Percentiles rank a stretch among this genome's conserved stretches.
Conservation (phyloP, 2,113 vertebrate species). For the Gopherus evgoodei region DNA sequence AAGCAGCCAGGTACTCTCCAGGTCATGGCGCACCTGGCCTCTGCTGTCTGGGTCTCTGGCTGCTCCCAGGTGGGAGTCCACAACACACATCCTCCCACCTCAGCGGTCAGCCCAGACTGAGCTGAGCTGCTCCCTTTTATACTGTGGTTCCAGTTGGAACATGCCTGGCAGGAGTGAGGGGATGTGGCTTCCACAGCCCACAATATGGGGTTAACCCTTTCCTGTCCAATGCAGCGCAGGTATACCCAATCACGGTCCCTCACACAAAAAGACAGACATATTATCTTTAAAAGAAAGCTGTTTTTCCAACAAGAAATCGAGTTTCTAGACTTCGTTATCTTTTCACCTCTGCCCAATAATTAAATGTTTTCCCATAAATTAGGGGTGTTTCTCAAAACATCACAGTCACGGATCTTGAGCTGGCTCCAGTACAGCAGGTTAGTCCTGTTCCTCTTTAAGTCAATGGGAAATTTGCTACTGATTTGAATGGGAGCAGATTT, state of each 20-base stretch:
- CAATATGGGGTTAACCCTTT: background rate
- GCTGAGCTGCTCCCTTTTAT: background rate
- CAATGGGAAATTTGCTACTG: constrained; percentile 30
- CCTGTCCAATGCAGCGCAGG: background rate
- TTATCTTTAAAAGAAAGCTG: constrained; percentile 36
- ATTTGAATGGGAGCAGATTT: background rate
- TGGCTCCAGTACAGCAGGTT: background rate
- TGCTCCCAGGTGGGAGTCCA: background rate
- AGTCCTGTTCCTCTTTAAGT: constrained; percentile 2
- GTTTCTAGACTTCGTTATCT: constrained; percentile 26
- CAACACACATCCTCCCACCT: background rate
- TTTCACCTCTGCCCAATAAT: constrained; percentile 36
- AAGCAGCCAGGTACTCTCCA: background rate
- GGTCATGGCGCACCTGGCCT: background rate
- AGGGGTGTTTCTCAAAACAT: constrained; percentile 39
- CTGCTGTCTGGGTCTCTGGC: background rate
- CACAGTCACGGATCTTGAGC: constrained; percentile 11
- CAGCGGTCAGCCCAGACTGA: background rate
- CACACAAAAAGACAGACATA: constrained; percentile 14
- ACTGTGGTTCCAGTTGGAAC: background rate
- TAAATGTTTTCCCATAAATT: constrained; percentile 52
- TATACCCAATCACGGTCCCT: background rate
- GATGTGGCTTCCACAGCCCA: background rate
- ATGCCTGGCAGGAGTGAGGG: background rate
- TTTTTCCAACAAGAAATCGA: constrained; percentile 35